Conservation (phyloP, 2,888 invertebrate genomes). For the Euclidia mi region DNA sequence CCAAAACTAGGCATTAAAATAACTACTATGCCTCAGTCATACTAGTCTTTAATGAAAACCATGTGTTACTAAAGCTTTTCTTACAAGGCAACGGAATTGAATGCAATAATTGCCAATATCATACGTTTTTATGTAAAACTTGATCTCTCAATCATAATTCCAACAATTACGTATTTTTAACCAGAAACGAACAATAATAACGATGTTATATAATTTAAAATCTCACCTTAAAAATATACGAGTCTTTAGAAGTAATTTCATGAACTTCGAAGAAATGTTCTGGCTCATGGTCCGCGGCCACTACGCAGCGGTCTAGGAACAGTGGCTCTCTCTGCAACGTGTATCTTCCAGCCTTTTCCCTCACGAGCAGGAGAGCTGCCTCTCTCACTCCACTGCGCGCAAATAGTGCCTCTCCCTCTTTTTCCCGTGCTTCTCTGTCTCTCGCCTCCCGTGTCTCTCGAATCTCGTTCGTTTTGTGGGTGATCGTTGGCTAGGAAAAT, state of each 20-base stretch:
- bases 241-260: slow-evolving; percentile 97
- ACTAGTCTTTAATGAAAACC: no score
- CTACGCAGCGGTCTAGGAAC: slow-evolving; percentile 97
- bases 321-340: slow-evolving; percentile 97
- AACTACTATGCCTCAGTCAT: no score
- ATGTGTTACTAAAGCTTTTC: no score
- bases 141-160: no score
- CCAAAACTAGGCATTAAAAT: no score
- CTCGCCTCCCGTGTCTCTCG: slow-evolving; percentile 85
- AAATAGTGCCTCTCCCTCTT: slow-evolving; percentile 89
- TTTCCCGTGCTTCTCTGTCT: slow-evolving; percentile 82
- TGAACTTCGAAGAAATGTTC: slow-evolving; percentile 99
- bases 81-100: no score
- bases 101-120: no score
- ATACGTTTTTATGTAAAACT: no score
- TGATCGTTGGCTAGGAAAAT: slow-evolving; percentile 91
- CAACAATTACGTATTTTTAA: no score
- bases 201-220: no score
- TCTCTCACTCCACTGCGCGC: slow-evolving; percentile 95
- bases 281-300: slow-evolving; percentile 96
- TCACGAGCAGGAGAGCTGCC: slow-evolving; percentile 96
- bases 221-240: slow-evolving; percentile 97
- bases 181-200: no score
- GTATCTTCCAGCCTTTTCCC: slow-evolving; percentile 97
- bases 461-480: slow-evolving; percentile 92